Conservation (phyloP, 2,113 vertebrate genomes). For the Shinisaurus crocodilurus region DNA sequence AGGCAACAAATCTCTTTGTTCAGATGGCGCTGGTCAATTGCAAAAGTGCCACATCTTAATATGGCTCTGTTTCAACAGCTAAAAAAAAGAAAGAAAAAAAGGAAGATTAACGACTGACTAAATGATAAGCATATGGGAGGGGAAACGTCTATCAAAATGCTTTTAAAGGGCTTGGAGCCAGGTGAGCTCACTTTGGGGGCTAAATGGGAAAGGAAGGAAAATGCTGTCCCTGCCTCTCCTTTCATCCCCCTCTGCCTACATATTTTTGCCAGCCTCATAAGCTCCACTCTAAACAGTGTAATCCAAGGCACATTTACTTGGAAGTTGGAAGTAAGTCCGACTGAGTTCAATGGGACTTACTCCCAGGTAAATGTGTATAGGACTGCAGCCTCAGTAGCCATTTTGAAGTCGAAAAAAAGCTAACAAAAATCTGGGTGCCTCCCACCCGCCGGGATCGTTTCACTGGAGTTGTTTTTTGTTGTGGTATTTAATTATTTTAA, state of each 20-base stretch:
- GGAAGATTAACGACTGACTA: neutral
- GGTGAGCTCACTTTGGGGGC: neutral
- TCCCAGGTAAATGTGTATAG: neutral
- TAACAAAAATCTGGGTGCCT: neutral
- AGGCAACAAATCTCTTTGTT: neutral
- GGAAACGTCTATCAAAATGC: neutral
- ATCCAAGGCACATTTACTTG: too few relatives aligned
- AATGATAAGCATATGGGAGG: neutral
- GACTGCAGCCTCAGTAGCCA: neutral
- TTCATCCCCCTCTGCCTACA: neutral
- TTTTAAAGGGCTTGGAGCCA: neutral
- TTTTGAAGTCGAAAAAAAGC: neutral
- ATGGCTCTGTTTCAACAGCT: neutral
- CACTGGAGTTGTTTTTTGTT: too few relatives aligned
- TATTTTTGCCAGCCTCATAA: neutral
- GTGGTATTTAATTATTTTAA: neutral
- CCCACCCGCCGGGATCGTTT: too few relatives aligned
- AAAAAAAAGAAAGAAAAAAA: neutral
- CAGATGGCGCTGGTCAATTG: neutral
- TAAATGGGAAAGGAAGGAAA: neutral
- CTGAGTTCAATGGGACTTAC: too few relatives aligned
- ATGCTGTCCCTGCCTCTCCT: neutral
- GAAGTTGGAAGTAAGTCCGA: too few relatives aligned
- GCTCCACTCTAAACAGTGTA: neutral
- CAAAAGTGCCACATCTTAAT: neutral